Percentiles rank a stretch among this genome's conserved stretches.
Evolutionary conservation across 2,797 vertebrate species (phyloP).

Genomic region (Luscinia luscinia): DNA sequence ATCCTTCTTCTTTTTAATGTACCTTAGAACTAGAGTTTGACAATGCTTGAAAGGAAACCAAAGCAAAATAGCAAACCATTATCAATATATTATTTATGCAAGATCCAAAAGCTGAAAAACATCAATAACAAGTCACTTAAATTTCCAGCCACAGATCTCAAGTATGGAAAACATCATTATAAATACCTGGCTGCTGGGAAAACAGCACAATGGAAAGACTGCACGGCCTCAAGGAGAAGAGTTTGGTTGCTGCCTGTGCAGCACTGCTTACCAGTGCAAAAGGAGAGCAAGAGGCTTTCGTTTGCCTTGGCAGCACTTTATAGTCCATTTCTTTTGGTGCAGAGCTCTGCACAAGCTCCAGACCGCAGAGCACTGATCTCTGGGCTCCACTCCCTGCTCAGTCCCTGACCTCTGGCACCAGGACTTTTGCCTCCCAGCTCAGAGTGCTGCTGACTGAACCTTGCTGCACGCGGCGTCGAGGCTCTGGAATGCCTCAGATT

Average conservation of each 20-base stretch:
- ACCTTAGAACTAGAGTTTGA: neutral
- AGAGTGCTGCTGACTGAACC: neutral
- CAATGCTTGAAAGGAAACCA: constrained; percentile 26
- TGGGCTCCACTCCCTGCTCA: neutral
- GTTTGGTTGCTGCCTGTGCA: neutral
- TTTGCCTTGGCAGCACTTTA: neutral
- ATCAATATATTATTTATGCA: constrained; percentile 13
- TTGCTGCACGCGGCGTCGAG: fast-evolving
- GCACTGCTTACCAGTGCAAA: neutral
- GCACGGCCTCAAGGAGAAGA: neutral
- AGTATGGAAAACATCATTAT: neutral
- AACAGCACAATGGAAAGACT: neutral
- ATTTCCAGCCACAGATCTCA: constrained; percentile 7
- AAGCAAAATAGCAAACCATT: neutral
- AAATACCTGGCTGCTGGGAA: neutral
- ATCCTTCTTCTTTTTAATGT: constrained; percentile 25
- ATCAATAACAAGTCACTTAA: constrained; percentile 25
- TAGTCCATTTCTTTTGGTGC: neutral
- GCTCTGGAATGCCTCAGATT: constrained; percentile 30
- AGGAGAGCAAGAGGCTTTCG: neutral
- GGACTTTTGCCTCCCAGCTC: neutral
- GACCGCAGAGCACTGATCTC: fast-evolving
- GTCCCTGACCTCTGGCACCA: neutral
- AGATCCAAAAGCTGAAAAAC: neutral
- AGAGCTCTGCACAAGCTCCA: neutral